Evolutionary conservation across 2,797 vertebrate species (phyloP).

Genomic region (Anomalospiza imberbis): DNA sequence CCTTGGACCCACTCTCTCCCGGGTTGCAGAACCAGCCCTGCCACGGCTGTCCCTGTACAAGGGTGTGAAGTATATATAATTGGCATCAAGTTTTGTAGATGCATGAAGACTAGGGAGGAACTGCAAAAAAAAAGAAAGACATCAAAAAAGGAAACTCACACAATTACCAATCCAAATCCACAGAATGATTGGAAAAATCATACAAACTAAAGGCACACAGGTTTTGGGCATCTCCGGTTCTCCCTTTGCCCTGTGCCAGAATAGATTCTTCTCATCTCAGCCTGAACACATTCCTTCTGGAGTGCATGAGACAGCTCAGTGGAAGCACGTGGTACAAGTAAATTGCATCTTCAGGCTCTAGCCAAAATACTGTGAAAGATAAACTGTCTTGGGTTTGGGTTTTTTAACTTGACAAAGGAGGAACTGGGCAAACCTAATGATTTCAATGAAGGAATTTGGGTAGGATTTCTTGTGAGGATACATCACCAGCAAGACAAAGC

Average conservation of each 20-base stretch:
- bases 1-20: not conserved
- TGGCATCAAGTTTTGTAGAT: not conserved
- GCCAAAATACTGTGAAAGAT: not conserved
- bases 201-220: not conserved
- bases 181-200: not conserved
- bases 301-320: not conserved
- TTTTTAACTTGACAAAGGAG: not conserved
- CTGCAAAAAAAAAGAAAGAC: not conserved
- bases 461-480: not conserved
- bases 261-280: not conserved
- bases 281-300: not conserved
- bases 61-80: not conserved
- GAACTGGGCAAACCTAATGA: not conserved
- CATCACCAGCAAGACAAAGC: not conserved
- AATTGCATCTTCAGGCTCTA: not conserved
- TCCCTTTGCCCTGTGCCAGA: not conserved
- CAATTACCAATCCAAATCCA: not conserved
- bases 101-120: not conserved
- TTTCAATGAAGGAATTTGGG: rapidly evolving
- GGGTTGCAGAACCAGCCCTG: not conserved
- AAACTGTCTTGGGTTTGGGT: not conserved
- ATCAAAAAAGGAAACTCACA: not conserved
- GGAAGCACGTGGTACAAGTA: not conserved
- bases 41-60: not conserved
- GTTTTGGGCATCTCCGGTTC: not conserved